Percentiles rank a stretch among this genome's conserved stretches.
These are phyloP conservation scores for Caligus rogercresseyi DNA, from an alignment of 1,140 invertebrate species.

Conservation along the genomic window DNA sequence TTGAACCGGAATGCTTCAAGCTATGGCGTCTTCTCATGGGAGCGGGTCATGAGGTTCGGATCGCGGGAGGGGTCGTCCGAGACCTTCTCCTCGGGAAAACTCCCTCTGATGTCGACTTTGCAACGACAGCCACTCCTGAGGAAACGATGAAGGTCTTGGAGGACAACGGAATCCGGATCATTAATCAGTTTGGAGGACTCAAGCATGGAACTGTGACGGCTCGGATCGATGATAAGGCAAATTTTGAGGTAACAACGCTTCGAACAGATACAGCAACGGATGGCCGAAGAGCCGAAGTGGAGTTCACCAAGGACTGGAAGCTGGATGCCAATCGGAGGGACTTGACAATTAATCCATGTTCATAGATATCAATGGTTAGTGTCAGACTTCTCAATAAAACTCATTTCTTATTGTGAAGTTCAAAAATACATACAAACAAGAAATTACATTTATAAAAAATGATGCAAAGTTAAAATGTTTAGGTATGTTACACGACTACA, in stretches of 20 bases:
- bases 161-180: slow-evolving; percentile 64
- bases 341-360: slow-evolving; percentile 97
- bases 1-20: background rate
- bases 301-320: slow-evolving; percentile 86
- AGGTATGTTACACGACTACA: too few species aligned
- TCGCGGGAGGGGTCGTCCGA: slow-evolving; percentile 30
- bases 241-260: slow-evolving; percentile 80
- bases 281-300: slow-evolving; percentile 82
- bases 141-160: slow-evolving; percentile 89
- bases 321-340: slow-evolving; percentile 87
- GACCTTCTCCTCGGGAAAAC: slow-evolving; percentile 71
- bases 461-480: too few species aligned
- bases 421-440: too few species aligned
- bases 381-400: slow-evolving; percentile 39
- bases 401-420: too few species aligned
- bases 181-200: slow-evolving; percentile 72
- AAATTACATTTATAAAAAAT: too few species aligned
- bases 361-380: slow-evolving; percentile 65
- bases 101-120: slow-evolving; percentile 92
- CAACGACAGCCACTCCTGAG: slow-evolving; percentile 83
- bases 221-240: slow-evolving; percentile 82
- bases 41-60: slow-evolving; percentile 8
- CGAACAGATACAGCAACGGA: slow-evolving; percentile 81
- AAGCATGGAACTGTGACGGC: slow-evolving; percentile 96
- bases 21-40: background rate